Percentiles rank a stretch among this genome's conserved stretches.
Conservation (phyloP, 2,113 vertebrate species). For the Lagopus muta region DNA sequence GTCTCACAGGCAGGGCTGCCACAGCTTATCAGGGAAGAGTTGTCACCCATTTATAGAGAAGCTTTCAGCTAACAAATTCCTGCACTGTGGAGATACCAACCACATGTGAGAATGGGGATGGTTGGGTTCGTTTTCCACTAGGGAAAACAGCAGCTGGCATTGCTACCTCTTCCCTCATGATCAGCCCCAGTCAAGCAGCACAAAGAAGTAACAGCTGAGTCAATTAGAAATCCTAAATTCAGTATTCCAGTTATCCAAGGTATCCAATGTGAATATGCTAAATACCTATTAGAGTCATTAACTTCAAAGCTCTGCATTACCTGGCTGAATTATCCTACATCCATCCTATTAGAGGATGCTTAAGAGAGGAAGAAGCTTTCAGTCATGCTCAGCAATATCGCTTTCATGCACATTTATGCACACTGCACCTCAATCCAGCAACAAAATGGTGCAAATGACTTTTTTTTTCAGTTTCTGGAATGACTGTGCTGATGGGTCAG, state of each 20-base stretch:
- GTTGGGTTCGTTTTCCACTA: constrained; percentile 1
- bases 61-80: constrained; percentile 48
- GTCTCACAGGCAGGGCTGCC: constrained; percentile 54
- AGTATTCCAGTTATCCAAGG: neutral
- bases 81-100: neutral
- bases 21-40: constrained; percentile 68
- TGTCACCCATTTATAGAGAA: constrained; percentile 40
- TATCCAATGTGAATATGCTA: neutral
- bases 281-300: neutral
- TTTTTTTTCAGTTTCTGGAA: constrained; percentile 6
- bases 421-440: neutral
- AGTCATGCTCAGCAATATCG: neutral
- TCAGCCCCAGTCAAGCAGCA: neutral
- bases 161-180: neutral
- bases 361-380: constrained; percentile 17
- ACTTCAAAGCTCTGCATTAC: constrained; percentile 20
- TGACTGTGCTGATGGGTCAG: neutral
- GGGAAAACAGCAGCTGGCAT: neutral
- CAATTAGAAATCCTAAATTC: neutral
- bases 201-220: neutral
- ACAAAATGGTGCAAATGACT: neutral
- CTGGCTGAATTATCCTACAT: neutral
- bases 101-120: constrained; percentile 17
- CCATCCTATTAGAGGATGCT: neutral
- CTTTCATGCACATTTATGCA: neutral